Conservation (phyloP, 2,113 vertebrate genomes). For the Artemisiospiza belli region DNA sequence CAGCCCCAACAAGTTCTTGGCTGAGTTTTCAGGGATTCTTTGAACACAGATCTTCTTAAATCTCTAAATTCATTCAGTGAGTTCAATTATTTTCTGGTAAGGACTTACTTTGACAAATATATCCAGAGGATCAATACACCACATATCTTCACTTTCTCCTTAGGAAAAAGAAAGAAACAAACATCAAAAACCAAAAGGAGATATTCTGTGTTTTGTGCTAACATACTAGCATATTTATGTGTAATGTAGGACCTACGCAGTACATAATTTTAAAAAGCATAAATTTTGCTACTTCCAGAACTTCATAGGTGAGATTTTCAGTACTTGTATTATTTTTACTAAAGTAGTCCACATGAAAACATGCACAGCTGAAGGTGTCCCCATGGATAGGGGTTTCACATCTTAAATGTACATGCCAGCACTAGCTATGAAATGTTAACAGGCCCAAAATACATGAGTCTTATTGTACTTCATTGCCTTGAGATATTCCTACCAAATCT, state of each 20-base stretch:
- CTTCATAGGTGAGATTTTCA: not conserved
- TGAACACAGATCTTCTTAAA: not conserved
- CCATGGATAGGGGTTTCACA: not conserved
- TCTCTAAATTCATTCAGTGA: not conserved
- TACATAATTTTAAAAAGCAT: not conserved
- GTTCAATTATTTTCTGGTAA: not conserved
- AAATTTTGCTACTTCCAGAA: not conserved
- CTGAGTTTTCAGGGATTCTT: not conserved
- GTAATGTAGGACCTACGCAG: not conserved
- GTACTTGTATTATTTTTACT: not conserved
- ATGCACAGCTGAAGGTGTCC: not conserved
- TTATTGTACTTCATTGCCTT: not conserved
- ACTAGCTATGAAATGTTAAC: not conserved
- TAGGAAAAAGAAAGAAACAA: not conserved
- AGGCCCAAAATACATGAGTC: not conserved
- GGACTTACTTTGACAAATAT: not conserved
- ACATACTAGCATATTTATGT: not conserved
- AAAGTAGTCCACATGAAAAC: not conserved
- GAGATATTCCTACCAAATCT: not conserved
- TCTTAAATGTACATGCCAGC: not conserved
- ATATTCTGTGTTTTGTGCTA: not conserved
- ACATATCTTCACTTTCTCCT: not conserved
- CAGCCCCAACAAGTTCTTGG: rapidly evolving
- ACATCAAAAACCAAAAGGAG: not conserved
- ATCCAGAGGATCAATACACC: not conserved